Evolutionary conservation across 2,888 invertebrate genomes (phyloP).

Genomic region (Lepetodrilus schrolli): DNA sequence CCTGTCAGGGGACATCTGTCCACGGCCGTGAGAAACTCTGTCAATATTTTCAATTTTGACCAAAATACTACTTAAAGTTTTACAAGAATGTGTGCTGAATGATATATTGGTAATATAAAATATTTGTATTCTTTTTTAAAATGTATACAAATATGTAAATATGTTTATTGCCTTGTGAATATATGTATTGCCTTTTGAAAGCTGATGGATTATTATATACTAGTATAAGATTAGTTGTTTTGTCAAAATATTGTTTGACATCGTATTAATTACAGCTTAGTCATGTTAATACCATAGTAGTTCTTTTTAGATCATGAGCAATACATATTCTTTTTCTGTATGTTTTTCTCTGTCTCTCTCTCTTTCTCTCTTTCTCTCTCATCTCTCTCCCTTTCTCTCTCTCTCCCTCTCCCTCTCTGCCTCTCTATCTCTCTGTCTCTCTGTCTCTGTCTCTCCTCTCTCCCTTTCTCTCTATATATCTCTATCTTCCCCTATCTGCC

Average conservation of each 20-base stretch:
- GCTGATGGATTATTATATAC: too few species aligned
- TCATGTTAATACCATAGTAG: not conserved
- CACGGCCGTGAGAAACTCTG: not conserved
- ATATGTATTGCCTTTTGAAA: too few species aligned
- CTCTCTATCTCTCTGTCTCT: too few species aligned
- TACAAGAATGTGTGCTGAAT: not conserved
- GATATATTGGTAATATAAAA: too few species aligned
- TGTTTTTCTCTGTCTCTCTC: not conserved
- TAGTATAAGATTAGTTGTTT: too few species aligned
- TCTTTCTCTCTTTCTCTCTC: slow-evolving; percentile 1
- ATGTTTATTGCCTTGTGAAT: too few species aligned
- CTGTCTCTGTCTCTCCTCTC: not conserved
- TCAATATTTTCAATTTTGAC: not conserved
- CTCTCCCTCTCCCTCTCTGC: not conserved
- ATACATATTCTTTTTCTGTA: not conserved
- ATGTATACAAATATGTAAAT: too few species aligned
- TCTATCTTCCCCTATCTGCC: too few species aligned
- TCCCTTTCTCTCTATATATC: not conserved
- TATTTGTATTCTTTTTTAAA: too few species aligned
- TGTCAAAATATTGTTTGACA: too few species aligned
- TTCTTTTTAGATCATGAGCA: not conserved
- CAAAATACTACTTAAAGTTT: not conserved
- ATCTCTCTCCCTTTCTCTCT: too few species aligned
- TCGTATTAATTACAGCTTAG: too few species aligned
- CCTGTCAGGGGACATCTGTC: not conserved